Evolutionary conservation across 2,113 vertebrate genomes (phyloP).

Genomic region (Eubucco bourcierii): DNA sequence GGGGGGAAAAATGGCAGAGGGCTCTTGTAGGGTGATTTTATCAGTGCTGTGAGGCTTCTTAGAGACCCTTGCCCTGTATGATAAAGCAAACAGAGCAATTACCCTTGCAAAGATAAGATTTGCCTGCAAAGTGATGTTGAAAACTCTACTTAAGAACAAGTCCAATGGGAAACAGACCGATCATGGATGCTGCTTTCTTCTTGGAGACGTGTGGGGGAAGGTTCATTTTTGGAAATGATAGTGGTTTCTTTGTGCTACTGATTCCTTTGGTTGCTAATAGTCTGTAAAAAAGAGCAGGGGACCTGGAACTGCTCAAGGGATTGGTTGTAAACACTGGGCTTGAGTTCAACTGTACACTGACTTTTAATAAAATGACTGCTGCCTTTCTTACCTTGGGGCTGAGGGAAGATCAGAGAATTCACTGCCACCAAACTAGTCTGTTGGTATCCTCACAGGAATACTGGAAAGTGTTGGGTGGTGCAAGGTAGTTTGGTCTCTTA

Average conservation of each 20-base stretch:
- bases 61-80: not conserved
- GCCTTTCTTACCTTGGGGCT: not conserved
- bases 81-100: not conserved
- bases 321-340: slow-evolving; percentile 55
- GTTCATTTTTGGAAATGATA: not conserved
- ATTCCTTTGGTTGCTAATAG: not conserved
- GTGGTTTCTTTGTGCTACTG: slow-evolving; percentile 41
- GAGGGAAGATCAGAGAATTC: not conserved
- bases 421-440: not conserved
- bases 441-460: accelerated
- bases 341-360: slow-evolving; percentile 14
- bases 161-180: not conserved
- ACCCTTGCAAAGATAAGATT: not conserved
- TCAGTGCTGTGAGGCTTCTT: not conserved
- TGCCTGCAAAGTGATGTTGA: not conserved
- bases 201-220: not conserved
- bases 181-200: not conserved
- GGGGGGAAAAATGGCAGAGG: not conserved
- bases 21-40: not conserved
- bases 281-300: slow-evolving; percentile 4
- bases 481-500: not conserved
- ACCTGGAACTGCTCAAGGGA: not conserved
- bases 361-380: slow-evolving; percentile 58
- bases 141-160: not conserved
- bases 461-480: not conserved